phyloP scores from a whole-genome alignment of 2,888 invertebrate species.

The Dicyrtoma fusca region DNA sequence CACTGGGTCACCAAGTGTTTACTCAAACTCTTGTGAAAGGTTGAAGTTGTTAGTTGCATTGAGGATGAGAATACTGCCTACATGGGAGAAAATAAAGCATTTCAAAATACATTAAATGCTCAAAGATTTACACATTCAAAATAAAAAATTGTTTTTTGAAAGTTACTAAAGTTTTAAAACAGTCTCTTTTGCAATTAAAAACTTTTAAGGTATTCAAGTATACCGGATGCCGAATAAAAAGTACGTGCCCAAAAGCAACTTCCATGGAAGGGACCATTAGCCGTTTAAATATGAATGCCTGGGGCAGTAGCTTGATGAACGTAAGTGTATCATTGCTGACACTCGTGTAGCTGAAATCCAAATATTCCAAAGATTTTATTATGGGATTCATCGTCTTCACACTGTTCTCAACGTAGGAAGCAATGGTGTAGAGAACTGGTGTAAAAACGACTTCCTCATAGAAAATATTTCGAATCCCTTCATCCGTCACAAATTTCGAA shows the following conservation, averaged over 20 bases:
- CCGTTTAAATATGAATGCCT: not conserved
- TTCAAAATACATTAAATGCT: no score
- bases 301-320: not conserved
- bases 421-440: not conserved
- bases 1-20: not conserved
- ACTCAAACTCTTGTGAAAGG: not conserved
- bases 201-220: not conserved
- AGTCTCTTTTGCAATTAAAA: not conserved
- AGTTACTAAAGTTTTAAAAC: no score
- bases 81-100: no score
- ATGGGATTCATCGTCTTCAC: not conserved
- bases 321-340: not conserved
- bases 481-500: conserved; percentile 6
- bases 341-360: conserved; percentile 23
- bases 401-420: conserved; percentile 1
- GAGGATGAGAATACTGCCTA: not conserved
- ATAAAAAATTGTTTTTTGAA: no score
- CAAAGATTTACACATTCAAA: no score
- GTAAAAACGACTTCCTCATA: not conserved
- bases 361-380: not conserved
- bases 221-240: conserved; percentile 5
- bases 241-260: not conserved
- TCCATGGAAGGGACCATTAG: not conserved
- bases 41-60: not conserved
- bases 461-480: not conserved